phyloP scores from a whole-genome alignment of 1,140 invertebrate genomes.

The Megalopta genalis region DNA sequence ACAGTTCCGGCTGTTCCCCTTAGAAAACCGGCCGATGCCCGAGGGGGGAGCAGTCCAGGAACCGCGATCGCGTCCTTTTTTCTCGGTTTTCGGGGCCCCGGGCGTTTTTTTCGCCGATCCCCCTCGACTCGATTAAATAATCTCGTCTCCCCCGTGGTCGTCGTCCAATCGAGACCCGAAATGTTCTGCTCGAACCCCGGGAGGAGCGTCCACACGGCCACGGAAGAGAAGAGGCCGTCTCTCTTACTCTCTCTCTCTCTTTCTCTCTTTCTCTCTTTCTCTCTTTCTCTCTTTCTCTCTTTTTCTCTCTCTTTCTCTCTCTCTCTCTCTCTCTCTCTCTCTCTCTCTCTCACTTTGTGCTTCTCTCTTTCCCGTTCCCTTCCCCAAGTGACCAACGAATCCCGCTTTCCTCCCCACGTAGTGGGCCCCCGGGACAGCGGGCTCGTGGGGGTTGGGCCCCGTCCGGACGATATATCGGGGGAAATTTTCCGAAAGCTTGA shows the following conservation, averaged over 20 bases:
- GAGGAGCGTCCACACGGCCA: constrained; percentile 13
- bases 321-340: constrained; percentile 33
- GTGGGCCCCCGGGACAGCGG: constrained; percentile 40
- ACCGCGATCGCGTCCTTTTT: background rate
- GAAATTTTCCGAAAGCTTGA: constrained; percentile 78
- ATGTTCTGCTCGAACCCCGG: constrained; percentile 42
- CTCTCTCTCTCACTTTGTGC: background rate
- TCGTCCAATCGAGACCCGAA: constrained; percentile 26
- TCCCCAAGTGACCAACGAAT: constrained; percentile 55
- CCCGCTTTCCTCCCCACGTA: constrained; percentile 60
- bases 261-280: too few relatives aligned
- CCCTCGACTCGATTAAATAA: background rate
- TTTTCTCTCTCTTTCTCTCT: constrained; percentile 49
- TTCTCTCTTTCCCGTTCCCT: constrained; percentile 46
- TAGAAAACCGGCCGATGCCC: background rate
- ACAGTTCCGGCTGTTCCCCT: constrained; percentile 27
- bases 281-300: constrained; percentile 41
- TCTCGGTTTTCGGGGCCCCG: background rate
- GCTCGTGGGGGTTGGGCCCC: constrained; percentile 55
- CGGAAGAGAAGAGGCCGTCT: background rate
- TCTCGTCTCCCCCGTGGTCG: background rate
- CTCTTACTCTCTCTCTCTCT: constrained; percentile 17
- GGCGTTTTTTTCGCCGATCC: too few relatives aligned
- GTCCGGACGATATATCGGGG: constrained; percentile 65
- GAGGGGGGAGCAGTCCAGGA: background rate